Conservation (phyloP, 2,888 invertebrate species). For the Lycocerus yunnanus region DNA sequence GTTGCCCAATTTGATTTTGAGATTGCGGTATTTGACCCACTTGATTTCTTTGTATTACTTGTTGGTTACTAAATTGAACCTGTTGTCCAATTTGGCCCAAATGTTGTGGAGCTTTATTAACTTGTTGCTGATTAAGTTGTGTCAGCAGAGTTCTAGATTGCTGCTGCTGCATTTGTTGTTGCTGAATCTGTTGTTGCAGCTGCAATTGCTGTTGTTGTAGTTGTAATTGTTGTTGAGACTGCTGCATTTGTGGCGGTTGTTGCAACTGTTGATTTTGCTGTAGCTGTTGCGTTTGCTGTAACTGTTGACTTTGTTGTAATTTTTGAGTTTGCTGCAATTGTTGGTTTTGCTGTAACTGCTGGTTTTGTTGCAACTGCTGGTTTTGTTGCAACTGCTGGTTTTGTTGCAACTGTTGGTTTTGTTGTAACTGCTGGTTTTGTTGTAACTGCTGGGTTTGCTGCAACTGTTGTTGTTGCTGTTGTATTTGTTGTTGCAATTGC, state of each 20-base stretch:
- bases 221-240: constrained; percentile 32
- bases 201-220: constrained; percentile 3
- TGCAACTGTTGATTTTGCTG: constrained; percentile 44
- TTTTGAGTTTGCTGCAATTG: neutral
- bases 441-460: constrained; percentile 47
- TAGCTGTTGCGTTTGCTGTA: constrained; percentile 39
- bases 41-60: constrained; percentile 13
- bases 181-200: constrained; percentile 18
- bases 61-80: constrained; percentile 12
- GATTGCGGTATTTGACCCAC: constrained; percentile 9
- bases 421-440: constrained; percentile 48
- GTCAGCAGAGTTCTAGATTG: constrained; percentile 31
- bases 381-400: constrained; percentile 64
- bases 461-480: constrained; percentile 56
- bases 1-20: constrained; percentile 16
- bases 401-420: constrained; percentile 61
- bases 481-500: constrained; percentile 43
- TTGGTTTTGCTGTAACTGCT: constrained; percentile 36
- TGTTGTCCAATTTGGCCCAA: constrained; percentile 2
- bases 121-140: constrained; percentile 17
- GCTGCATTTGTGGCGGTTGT: constrained; percentile 56
- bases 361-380: constrained; percentile 55
- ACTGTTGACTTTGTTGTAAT: constrained; percentile 28
- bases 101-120: constrained; percentile 6
- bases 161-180: constrained; percentile 45